These are phyloP conservation scores for Eonycteris spelaea DNA, from an alignment of 2,113 vertebrate species.

Conservation along the genomic window DNA sequence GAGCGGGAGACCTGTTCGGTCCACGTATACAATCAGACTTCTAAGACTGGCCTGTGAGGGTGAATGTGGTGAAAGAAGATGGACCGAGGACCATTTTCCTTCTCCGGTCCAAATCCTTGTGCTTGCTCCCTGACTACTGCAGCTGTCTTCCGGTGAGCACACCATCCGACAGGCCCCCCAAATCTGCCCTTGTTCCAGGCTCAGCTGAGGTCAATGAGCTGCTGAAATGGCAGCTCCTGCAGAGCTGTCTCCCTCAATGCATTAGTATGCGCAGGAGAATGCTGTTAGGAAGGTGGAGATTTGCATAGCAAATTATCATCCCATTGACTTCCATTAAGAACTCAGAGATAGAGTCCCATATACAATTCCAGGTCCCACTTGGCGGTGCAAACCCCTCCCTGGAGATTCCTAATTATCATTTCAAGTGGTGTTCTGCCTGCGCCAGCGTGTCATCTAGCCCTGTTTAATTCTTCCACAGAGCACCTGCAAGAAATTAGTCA, in stretches of 20 bases:
- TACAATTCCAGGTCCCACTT: constrained; percentile 10
- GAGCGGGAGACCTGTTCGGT: background rate
- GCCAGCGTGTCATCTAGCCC: background rate
- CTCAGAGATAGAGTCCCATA: background rate
- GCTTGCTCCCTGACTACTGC: background rate
- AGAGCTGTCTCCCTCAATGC: background rate
- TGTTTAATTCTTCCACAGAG: background rate
- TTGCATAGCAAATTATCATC: constrained; percentile 36
- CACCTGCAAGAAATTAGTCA: constrained; percentile 58
- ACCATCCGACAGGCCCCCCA: background rate
- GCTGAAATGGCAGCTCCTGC: background rate
- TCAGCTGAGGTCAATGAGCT: background rate
- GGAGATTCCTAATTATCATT: constrained; percentile 25
- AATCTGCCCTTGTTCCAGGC: background rate
- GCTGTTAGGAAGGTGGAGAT: background rate
- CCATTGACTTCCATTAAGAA: constrained; percentile 36
- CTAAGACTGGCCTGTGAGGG: background rate
- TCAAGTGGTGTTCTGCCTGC: background rate
- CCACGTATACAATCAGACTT: background rate
- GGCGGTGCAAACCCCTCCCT: background rate
- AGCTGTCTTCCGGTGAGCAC: no score
- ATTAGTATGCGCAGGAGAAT: background rate
- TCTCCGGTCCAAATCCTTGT: background rate
- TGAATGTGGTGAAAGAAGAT: background rate
- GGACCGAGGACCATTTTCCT: background rate